Evolutionary conservation across 2,888 invertebrate genomes (phyloP), one percentile per base, ranked within the genome.

Genomic region (Digitonthophagus gazella): DNA sequence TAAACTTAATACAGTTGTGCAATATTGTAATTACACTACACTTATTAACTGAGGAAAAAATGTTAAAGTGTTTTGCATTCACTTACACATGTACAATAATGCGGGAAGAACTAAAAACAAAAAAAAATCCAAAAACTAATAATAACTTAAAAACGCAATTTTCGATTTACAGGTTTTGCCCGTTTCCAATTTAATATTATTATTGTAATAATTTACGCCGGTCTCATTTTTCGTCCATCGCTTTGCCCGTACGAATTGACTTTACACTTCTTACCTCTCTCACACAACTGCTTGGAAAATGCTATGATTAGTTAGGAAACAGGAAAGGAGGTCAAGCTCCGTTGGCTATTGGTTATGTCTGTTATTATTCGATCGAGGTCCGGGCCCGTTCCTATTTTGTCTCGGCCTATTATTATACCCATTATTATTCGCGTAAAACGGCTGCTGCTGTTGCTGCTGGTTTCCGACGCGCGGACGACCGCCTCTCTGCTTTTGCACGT

Each of bases 391-490:
- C 65, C 78, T 73, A 64, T 77, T 77, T 58, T 77, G 78, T 72
- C 78, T 76, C 67, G 78, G 79, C 69, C 80, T 73, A 71, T 74
- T 76, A 72, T 75, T 79, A 69, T 79, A 80, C 65, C 79, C 78
- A 69, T 80, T 80, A 73, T 81, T 81, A 74, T 82, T 81, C 70
- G 80, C 78, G 69, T 80, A 80, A 71, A 78, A 81, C 58, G 79
- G 77, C 71, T 81, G 81, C 57, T 79, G 76, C 58, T 58, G 61
- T 8, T 61, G 61, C 6, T 57, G 6, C 28, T 11, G 8, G 3
- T 11, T 11, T 67, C 75, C 77, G 65, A 73, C 72, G 67, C 76
- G 74, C 22, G 72, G 71, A 14, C 72, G 70, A 61, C 72, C 71
- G 61, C 72, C 71, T 68, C 76, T 73, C 66, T 77, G 75, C 72